Evolutionary conservation across 92 coral and sea anemone genomes (phyloP), one percentile per base, ranked within the genome.

Genomic region (Actinernus sp.): DNA sequence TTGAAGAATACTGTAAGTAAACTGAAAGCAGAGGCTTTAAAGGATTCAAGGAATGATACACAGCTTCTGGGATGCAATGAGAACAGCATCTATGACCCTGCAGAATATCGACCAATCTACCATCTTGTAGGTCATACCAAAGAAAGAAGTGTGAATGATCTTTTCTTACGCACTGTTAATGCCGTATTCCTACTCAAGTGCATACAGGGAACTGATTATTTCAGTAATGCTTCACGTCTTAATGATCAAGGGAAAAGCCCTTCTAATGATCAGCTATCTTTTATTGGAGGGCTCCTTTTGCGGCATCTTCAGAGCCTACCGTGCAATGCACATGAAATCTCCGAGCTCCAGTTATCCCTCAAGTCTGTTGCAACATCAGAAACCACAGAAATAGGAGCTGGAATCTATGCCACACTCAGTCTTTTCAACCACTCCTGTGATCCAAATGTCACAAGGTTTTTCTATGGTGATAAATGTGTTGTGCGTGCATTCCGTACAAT

Each of bases 321-420:
- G 1, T 95, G 99, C 49, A 95, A 95, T 74, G 97, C 99, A 0
- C 99, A 95, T 64, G 99, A 95, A 61, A 79, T 95, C 12, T 84
- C 99, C 12, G 97, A 95, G 49, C 82, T 95, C 49, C 80, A 91
- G 34, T 88, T 91, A 19, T 69, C 84, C 29, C 71, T 46, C 2
- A 61, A 73, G 22, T 89, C 97, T 47, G 88, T 95, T 60, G 95
- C 78, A 58, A 91, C 93, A 12, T 94, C 98, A 19, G 97, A 79
- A 13, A 87, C 98, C 6, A 62, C 28, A 11, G 98, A 94, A 55
- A 88, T 91, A 65, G 98, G 97, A 16, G 91, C 98, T 16, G 98
- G 94, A 3, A 90, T 94, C 36, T 94, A 87, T 30, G 95, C 90
- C 19, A 91, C 97, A 6, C 58, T 94, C 55, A 94, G 98, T 28